Evolutionary conservation across 2,113 vertebrate genomes (phyloP), one percentile per base, ranked within the genome.

Genomic region (Rhinopomastus cyanomelas): DNA sequence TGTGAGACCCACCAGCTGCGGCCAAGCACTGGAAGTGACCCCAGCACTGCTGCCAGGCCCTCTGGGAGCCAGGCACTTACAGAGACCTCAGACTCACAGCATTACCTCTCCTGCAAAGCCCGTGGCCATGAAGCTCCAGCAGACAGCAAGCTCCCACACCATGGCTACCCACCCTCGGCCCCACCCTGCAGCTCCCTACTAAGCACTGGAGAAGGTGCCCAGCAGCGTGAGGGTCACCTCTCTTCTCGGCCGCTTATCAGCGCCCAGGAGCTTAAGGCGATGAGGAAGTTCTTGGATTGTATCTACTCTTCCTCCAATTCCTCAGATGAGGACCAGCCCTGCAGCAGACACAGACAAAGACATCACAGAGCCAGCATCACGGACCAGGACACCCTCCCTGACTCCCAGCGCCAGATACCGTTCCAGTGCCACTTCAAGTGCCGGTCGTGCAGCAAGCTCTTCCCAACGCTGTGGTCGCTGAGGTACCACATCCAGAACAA

Each of bases 171-270:
- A 71, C 95, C 96, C 84, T 96, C 94, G 95, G 95, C 88, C 87
- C 97, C 96, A 3, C 96, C 96, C 17, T 96, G 97, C 75, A 97
- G 95, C 94, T 97, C 94, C 92, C 95, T 96, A 3, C 66, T 72
- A 20, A 52, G 59, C 65, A 59, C 59, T 7, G 49, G 83, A 60
- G 84, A 4, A 81, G 88, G 66, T 1, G 13, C 48, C 49, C 62
- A 49, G 22, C 36, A 68, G 56, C 81, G 76, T 19, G 21, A 21
- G 26, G n/a, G n/a, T 42, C 27, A 73, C 79, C 55, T 88, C 46
- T 87, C 64, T 11, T 93, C 61, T 68, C 59, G 9, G 39, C 71
- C n/a, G 16, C 22, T 34, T 32, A 46, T 42, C 7, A 34, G 72
- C 30, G 34, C 65, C 62, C 13, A 2, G 56, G 52, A 95, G 27